Conservation (phyloP, 2,888 invertebrate genomes). For the Dione juno region DNA sequence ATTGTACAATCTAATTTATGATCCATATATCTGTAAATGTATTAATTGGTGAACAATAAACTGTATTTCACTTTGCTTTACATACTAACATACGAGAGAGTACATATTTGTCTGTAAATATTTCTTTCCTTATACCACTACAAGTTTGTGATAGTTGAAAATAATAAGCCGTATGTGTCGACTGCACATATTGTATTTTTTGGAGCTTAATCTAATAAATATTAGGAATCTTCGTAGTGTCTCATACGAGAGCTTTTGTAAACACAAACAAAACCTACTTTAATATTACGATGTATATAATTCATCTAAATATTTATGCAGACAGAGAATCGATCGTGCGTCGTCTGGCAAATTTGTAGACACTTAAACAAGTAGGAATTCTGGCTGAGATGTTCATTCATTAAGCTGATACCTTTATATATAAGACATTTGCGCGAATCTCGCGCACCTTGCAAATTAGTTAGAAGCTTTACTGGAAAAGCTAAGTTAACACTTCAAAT, state of each 20-base stretch:
- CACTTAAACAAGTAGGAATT: neutral
- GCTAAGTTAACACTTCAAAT: no score
- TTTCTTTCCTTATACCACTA: neutral
- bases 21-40: no score
- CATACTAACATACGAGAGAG: no score
- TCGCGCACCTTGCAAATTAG: neutral
- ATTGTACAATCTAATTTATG: no score
- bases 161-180: neutral
- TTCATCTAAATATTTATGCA: slow-evolving; percentile 12
- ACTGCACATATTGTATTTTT: neutral
- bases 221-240: neutral
- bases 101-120: neutral
- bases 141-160: neutral
- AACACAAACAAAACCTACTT: neutral
- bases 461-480: neutral
- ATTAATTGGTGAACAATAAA: no score
- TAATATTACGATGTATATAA: neutral
- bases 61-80: no score
- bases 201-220: neutral
- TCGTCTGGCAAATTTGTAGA: neutral
- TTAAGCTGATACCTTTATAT: neutral
- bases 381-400: neutral
- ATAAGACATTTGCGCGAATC: neutral
- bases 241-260: neutral
- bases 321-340: slow-evolving; percentile 14